A percentile compares a stretch with the other conserved stretches of the same genome.
phyloP scores from a whole-genome alignment of 2,797 vertebrate genomes.

The Smutsia temminckii region DNA sequence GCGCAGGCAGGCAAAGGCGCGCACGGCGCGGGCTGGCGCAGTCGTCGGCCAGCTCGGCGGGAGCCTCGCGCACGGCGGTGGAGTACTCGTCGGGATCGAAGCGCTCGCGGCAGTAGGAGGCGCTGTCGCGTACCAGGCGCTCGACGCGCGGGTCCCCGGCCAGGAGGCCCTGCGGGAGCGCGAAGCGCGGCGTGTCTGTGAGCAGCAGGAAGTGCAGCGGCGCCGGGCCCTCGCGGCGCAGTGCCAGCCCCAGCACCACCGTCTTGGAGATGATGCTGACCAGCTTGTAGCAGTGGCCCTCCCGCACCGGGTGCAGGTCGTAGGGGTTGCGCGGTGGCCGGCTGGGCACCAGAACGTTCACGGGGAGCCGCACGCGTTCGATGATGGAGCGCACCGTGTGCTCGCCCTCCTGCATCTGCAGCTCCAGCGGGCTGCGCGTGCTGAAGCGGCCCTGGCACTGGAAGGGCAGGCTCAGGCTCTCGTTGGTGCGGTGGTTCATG shows the following conservation, averaged over 20 bases:
- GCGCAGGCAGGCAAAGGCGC: constrained; percentile 88
- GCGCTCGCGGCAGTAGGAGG: constrained; percentile 89
- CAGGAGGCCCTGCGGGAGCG: constrained; percentile 91
- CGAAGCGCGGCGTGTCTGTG: constrained; percentile 95
- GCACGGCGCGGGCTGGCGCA: constrained; percentile 92
- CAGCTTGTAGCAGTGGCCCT: constrained; percentile 98
- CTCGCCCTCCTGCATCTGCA: constrained; percentile 97
- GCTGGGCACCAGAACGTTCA: constrained; percentile 95
- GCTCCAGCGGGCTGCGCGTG: constrained; percentile 96
- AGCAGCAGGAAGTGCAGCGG: constrained; percentile 96
- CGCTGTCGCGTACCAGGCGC: constrained; percentile 91
- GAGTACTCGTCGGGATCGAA: constrained; percentile 97
- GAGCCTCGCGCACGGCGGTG: constrained; percentile 93
- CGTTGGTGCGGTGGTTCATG: constrained; percentile 99
- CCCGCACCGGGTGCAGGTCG: constrained; percentile 94
- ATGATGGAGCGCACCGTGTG: constrained; percentile 98
- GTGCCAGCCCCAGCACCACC: constrained; percentile 95
- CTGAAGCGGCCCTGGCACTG: constrained; percentile 97
- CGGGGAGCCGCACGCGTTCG: constrained; percentile 95
- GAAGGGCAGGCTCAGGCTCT: constrained; percentile 97
- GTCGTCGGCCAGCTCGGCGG: constrained; percentile 92
- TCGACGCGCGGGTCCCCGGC: constrained; percentile 89
- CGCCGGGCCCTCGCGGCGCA: constrained; percentile 91
- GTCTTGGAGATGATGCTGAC: constrained; percentile 99
- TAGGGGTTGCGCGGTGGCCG: constrained; percentile 94